Evolutionary conservation across 2,888 invertebrate genomes (phyloP).

Genomic region (Latrodectus elegans): DNA sequence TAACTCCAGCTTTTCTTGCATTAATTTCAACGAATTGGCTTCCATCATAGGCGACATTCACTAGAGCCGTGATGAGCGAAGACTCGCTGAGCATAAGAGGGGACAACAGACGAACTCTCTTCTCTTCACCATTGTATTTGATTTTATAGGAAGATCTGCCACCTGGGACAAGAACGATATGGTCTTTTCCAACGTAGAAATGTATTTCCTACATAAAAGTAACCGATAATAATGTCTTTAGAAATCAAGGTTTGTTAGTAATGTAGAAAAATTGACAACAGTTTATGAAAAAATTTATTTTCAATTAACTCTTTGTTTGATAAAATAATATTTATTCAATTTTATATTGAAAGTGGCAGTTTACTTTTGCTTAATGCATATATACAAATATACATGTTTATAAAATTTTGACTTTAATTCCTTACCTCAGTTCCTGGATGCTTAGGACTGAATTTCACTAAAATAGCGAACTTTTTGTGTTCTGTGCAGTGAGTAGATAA

Average conservation of each 20-base stretch:
- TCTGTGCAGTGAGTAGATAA: slow-evolving; percentile 44
- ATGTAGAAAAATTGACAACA: too few species aligned
- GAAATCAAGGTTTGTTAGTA: too few species aligned
- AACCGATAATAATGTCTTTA: too few species aligned
- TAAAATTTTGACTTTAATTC: neutral
- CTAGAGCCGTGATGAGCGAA: neutral
- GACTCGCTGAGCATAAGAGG: slow-evolving; percentile 6
- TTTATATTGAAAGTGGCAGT: neutral
- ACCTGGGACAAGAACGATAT: slow-evolving; percentile 17
- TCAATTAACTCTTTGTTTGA: neutral
- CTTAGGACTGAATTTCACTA: neutral
- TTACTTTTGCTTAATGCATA: neutral
- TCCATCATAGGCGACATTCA: neutral
- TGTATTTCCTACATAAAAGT: slow-evolving; percentile 25
- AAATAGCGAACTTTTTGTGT: slow-evolving; percentile 56
- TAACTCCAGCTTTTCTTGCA: slow-evolving; percentile 27
- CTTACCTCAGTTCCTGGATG: slow-evolving; percentile 24
- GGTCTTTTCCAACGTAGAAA: slow-evolving; percentile 26
- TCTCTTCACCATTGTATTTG: slow-evolving; percentile 14
- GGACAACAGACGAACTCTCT: neutral
- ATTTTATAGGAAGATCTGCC: neutral
- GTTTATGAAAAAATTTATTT: too few species aligned
- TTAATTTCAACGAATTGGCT: slow-evolving; percentile 10
- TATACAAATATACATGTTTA: neutral
- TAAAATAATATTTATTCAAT: neutral